Evolutionary conservation across 2,797 vertebrate species (phyloP).

Genomic region (Arctocebus calabarensis): DNA sequence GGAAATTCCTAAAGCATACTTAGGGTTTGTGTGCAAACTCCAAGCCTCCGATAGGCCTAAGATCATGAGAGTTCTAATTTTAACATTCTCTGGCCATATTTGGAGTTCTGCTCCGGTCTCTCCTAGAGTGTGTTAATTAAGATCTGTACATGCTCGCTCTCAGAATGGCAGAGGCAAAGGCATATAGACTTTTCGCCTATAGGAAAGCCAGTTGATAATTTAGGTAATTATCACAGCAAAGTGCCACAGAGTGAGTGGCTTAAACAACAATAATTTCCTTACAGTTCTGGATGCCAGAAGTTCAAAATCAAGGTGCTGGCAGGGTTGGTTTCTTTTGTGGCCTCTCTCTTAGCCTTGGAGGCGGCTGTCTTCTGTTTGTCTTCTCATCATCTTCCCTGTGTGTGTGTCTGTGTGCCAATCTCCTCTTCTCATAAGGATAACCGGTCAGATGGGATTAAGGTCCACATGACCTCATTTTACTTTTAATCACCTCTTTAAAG

Average conservation of each 20-base stretch:
- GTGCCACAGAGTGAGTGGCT: background rate
- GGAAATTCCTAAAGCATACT: too few species aligned
- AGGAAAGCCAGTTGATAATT: background rate
- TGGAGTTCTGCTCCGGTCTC: too few species aligned
- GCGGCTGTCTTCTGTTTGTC: background rate
- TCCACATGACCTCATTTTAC: background rate
- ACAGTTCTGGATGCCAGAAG: background rate
- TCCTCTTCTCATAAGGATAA: background rate
- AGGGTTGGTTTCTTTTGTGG: background rate
- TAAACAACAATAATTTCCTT: background rate
- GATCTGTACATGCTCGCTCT: too few species aligned
- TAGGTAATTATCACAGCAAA: background rate
- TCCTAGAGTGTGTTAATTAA: too few species aligned
- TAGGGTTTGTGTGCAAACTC: too few species aligned
- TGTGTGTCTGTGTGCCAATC: background rate
- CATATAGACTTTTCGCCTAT: too few species aligned
- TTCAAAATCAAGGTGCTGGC: background rate
- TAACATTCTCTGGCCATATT: too few species aligned
- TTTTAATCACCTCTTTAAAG: constrained; percentile 7
- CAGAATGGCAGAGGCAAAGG: too few species aligned
- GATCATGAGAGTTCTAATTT: too few species aligned
- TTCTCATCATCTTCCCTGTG: background rate
- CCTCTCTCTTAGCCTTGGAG: background rate
- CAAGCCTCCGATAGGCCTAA: too few species aligned
- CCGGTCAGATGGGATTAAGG: background rate